Percentiles rank a stretch among this genome's conserved stretches.
Conservation (phyloP, 2,113 vertebrate species). For the Ceyx cyanopectus region DNA sequence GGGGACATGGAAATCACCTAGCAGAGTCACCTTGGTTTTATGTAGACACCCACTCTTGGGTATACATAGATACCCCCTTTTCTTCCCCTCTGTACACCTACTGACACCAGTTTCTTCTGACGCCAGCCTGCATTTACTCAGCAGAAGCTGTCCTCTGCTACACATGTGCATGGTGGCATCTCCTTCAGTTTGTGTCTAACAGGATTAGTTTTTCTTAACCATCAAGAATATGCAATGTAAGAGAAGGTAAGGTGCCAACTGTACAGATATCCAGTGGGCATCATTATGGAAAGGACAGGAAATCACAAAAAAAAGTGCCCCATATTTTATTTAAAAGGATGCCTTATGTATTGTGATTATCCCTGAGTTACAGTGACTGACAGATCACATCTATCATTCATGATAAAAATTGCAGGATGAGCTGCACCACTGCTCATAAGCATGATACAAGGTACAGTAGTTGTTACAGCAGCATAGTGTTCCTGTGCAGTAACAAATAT, state of each 20-base stretch:
- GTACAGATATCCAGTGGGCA: background rate
- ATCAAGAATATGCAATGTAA: background rate
- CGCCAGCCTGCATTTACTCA: background rate
- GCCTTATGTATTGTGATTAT: background rate
- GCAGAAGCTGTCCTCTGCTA: background rate
- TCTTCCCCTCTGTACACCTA: background rate
- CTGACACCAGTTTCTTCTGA: background rate
- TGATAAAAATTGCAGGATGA: conserved; percentile 35
- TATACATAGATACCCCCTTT: background rate
- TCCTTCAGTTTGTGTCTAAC: background rate
- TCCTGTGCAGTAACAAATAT: conserved; percentile 70
- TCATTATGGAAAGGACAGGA: background rate
- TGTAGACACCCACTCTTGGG: background rate
- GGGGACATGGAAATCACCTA: background rate
- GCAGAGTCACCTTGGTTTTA: background rate
- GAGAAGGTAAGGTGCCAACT: background rate
- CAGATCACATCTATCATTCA: background rate
- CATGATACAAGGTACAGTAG: conserved; percentile 23
- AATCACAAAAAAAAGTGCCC: background rate
- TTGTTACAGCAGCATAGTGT: conserved; percentile 55
- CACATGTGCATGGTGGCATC: rapidly evolving
- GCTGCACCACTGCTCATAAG: conserved; percentile 38
- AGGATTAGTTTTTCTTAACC: conserved; percentile 1
- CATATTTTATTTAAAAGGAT: conserved; percentile 19
- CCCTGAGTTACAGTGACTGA: background rate